Evolutionary conservation across 1,140 invertebrate species (phyloP).

Genomic region (Lysiphlebus fabarum): DNA sequence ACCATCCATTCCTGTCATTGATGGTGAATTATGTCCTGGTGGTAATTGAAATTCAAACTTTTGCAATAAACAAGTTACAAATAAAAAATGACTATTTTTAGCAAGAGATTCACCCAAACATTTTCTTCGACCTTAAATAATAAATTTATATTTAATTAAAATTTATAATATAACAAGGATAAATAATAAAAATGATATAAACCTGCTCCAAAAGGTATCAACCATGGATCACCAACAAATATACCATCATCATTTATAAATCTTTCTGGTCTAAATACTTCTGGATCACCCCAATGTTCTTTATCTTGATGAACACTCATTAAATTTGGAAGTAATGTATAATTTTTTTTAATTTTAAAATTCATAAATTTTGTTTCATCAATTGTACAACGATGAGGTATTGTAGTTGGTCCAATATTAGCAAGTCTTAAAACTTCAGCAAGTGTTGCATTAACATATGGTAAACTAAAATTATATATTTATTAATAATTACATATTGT

Average conservation of each 20-base stretch:
- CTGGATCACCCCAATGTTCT: constrained; percentile 59
- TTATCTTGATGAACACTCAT: constrained; percentile 50
- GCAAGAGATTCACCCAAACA: constrained; percentile 54
- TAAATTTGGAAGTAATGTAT: constrained; percentile 46
- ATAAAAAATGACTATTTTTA: constrained; percentile 49
- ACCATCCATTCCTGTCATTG: constrained; percentile 42
- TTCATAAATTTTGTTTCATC: constrained; percentile 47
- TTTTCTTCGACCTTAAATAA: constrained; percentile 44
- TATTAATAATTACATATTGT: not conserved
- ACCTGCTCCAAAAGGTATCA: constrained; percentile 59
- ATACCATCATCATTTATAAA: constrained; percentile 57
- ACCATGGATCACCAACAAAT: constrained; percentile 51
- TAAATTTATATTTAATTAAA: constrained; percentile 8
- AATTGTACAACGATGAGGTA: constrained; percentile 45
- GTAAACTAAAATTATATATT: constrained; percentile 39
- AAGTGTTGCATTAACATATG: constrained; percentile 55
- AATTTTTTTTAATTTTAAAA: constrained; percentile 54
- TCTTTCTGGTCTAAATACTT: constrained; percentile 60
- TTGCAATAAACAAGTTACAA: constrained; percentile 45
- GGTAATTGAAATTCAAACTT: constrained; percentile 46
- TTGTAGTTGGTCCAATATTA: constrained; percentile 52
- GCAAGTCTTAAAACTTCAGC: constrained; percentile 52
- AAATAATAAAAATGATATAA: constrained; percentile 19
- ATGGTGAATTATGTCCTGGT: constrained; percentile 32
- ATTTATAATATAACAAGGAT: constrained; percentile 12